These are phyloP conservation scores for Dreissena polymorpha DNA, from an alignment of 1,140 invertebrate species.

Conservation along the genomic window DNA sequence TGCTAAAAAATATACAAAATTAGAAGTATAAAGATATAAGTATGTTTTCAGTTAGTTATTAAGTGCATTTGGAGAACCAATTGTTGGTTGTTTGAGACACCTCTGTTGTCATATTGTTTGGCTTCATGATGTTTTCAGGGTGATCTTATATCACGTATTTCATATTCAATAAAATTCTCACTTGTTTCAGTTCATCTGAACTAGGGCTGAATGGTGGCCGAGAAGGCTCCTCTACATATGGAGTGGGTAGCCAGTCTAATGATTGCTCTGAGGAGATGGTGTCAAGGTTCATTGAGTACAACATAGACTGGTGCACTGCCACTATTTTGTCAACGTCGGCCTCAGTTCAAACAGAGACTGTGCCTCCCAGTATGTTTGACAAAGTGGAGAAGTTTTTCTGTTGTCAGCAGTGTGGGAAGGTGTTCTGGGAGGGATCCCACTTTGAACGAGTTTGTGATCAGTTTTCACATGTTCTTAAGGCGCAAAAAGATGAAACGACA, in stretches of 20 bases:
- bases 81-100: too few species aligned
- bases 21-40: too few species aligned
- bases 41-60: too few species aligned
- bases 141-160: too few species aligned
- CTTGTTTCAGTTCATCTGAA: too few species aligned
- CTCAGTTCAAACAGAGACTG: slow-evolving; percentile 81
- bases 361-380: slow-evolving; percentile 80
- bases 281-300: slow-evolving; percentile 48
- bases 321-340: slow-evolving; percentile 58
- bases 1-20: too few species aligned
- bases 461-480: slow-evolving; percentile 70
- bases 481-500: background rate
- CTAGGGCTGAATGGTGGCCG: too few species aligned
- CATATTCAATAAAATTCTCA: too few species aligned
- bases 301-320: slow-evolving; percentile 65
- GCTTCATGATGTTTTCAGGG: too few species aligned
- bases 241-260: background rate
- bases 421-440: slow-evolving; percentile 85
- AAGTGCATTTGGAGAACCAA: too few species aligned
- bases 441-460: slow-evolving; percentile 79
- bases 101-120: too few species aligned
- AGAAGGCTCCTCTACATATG: too few species aligned
- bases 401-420: slow-evolving; percentile 84
- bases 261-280: background rate
- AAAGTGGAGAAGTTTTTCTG: slow-evolving; percentile 82